Base-by-base conservation (phyloP, 2,113 vertebrate genomes). In the Crotalus viridis region DNA sequence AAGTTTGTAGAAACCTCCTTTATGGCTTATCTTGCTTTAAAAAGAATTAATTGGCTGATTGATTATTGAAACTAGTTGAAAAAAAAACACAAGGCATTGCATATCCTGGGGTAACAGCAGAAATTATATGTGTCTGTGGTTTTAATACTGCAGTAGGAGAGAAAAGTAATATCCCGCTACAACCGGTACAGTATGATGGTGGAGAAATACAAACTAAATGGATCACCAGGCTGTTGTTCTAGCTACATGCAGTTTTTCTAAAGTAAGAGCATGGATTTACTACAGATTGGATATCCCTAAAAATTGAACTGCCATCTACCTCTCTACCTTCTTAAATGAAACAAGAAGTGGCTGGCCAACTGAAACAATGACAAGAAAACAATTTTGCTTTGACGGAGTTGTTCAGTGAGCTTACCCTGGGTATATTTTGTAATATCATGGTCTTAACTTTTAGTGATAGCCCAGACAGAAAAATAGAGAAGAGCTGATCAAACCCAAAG, bases 1-100 rank as follows among this genome's bases (percentile, higher is more conserved):
- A 17, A 7, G 28, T 39, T 61, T 54, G 46, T 24, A 92, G 89
- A 54, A 52, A 7, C 7, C 55, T 88, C 48, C 94, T 92, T 59
- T 92, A 96, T 94, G 48, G 33, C 4, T 3, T 64, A 89, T 24
- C 33, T 86, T 86, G 57, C 57, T 51, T 54, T 87, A 91, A 59
- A 85, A 10, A 90, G 85, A 54, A 86, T 52, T 89, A 59, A 52
- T 26, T 74, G 69, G 15, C 10, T 81, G 74, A 43, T 39, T 81
- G 74, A 81, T 81, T 39, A 93, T 85, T 21, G 0, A 46, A 5
- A 55, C 88, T 69, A 93, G 52, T 86, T 85, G 74, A 51, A 43
- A 86, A 87, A 86, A 88, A 43, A 43, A 43, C 43, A 24, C 17
- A 61, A 87, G 26, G 21, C 19, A n/a, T 22, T 26, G 48, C 13